Conservation (phyloP, 2,888 invertebrate species). For the Patella pellucida region DNA sequence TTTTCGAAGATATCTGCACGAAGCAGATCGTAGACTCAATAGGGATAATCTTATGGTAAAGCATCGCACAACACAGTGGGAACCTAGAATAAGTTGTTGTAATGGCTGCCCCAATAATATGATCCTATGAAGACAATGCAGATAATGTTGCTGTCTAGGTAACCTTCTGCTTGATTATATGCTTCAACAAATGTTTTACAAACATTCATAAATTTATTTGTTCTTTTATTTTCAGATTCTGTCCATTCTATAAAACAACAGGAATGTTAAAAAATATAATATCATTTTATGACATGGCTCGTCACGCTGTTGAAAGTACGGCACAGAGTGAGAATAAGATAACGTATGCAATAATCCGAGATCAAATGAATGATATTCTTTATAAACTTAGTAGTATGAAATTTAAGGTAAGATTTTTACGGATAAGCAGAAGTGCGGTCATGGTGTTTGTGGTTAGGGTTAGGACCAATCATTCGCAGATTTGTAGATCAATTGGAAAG, state of each 20-base stretch:
- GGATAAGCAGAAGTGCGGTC: too few relatives aligned
- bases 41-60: too few relatives aligned
- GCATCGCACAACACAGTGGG: too few relatives aligned
- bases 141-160: too few relatives aligned
- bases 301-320: constrained; percentile 97
- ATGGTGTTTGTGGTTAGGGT: too few relatives aligned
- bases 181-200: background rate
- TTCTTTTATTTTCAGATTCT: constrained; percentile 78
- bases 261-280: constrained; percentile 99
- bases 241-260: constrained; percentile 99
- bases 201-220: background rate
- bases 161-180: background rate
- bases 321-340: constrained; percentile 99
- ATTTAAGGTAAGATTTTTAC: constrained; percentile 83
- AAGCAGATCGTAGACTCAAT: too few relatives aligned
- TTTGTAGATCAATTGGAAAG: too few relatives aligned
- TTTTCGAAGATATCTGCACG: too few relatives aligned
- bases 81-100: too few relatives aligned
- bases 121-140: too few relatives aligned
- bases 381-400: constrained; percentile 99
- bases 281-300: constrained; percentile 97
- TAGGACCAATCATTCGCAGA: too few relatives aligned
- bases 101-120: too few relatives aligned
- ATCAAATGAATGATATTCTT: constrained; percentile 93
- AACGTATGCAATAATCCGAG: constrained; percentile 97